Conservation (phyloP, 2,888 invertebrate genomes). For the Brachylomia viminalis region DNA sequence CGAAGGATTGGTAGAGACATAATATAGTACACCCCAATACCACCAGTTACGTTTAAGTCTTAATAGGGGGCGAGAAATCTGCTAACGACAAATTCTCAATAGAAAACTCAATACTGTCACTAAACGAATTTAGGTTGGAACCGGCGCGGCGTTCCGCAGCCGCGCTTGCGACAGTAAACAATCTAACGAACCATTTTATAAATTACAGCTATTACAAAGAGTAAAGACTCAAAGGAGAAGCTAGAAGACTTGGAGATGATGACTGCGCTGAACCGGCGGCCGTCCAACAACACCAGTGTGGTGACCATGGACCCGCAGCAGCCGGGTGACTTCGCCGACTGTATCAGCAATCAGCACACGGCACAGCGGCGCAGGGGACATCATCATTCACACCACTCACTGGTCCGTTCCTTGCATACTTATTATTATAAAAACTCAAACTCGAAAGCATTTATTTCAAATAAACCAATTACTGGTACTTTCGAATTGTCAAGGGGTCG, state of each 20-base stretch:
- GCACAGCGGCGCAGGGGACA: constrained; percentile 86
- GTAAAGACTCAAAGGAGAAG: constrained; percentile 91
- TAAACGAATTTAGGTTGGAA: background rate
- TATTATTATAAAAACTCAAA: too few species aligned
- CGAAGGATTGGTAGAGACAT: background rate
- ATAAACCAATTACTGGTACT: too few species aligned
- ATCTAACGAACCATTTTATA: constrained; percentile 16
- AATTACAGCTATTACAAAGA: constrained; percentile 90
- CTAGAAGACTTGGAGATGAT: constrained; percentile 89
- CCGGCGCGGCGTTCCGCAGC: background rate
- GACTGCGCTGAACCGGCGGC: constrained; percentile 84
- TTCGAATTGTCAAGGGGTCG: too few species aligned
- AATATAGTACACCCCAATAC: background rate
- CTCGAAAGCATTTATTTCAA: too few species aligned
- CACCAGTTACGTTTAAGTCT: background rate
- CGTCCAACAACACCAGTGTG: constrained; percentile 85
- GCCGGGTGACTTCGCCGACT: constrained; percentile 90
- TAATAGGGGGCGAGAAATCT: background rate
- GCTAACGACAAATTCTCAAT: background rate
- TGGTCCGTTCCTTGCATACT: constrained; percentile 74
- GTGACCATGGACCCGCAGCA: constrained; percentile 85
- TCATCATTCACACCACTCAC: constrained; percentile 82
- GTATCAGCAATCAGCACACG: constrained; percentile 91
- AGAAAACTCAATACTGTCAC: background rate
- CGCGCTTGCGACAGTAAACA: background rate